These are phyloP conservation scores for Chymomyza caudatula DNA, from an alignment of 2,888 invertebrate species.

Conservation along the genomic window DNA sequence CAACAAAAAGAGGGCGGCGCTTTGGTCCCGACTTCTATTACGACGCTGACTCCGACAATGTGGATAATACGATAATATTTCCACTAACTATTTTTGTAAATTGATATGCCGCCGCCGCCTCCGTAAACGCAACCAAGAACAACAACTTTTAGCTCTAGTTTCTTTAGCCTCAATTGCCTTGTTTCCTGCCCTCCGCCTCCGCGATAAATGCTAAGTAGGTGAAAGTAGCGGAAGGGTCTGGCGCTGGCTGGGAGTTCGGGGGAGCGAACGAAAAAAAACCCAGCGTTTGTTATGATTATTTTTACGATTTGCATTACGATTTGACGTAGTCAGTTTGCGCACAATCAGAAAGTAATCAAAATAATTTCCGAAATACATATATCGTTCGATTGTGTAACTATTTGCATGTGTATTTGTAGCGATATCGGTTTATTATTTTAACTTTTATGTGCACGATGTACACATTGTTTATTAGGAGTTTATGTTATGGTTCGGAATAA, in stretches of 20 bases:
- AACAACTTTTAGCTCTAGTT: conserved; percentile 19
- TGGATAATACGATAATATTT: conserved; percentile 6
- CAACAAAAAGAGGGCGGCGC: background rate
- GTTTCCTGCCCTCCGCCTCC: background rate
- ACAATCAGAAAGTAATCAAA: conserved; percentile 39
- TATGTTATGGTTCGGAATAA: conserved; percentile 8
- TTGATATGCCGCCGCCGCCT: conserved; percentile 68
- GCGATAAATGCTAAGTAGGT: conserved; percentile 27
- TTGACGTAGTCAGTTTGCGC: conserved; percentile 13
- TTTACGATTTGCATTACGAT: conserved; percentile 50
- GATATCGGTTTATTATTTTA: background rate
- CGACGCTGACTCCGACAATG: background rate
- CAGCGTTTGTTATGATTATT: conserved; percentile 32
- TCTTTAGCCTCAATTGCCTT: conserved; percentile 6
- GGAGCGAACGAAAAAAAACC: conserved; percentile 1
- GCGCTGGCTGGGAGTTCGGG: background rate
- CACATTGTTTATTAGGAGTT: conserved; percentile 17
- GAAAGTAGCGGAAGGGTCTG: background rate
- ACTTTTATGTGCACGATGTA: background rate
- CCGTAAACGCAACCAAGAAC: conserved; percentile 41
- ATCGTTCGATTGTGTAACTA: conserved; percentile 23
- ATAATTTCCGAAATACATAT: conserved; percentile 34
- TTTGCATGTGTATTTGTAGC: conserved; percentile 5
- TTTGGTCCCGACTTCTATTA: background rate
- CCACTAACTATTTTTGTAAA: conserved; percentile 43